Evolutionary conservation across 2,113 vertebrate species (phyloP).

Genomic region (Antechinus flavipes): DNA sequence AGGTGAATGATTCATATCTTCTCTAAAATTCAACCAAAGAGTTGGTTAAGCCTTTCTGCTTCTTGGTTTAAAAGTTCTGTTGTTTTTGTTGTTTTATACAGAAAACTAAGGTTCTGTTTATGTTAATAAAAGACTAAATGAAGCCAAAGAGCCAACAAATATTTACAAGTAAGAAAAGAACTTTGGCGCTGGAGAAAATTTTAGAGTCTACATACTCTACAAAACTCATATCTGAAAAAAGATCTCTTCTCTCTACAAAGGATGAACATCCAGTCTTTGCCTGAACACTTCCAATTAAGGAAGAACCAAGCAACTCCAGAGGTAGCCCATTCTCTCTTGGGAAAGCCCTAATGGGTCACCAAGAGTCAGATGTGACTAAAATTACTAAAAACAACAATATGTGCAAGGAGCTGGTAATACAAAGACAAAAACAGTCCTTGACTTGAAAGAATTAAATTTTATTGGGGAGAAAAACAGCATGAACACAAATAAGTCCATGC

Average conservation of each 20-base stretch:
- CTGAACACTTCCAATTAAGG: too few species aligned
- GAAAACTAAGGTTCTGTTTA: background rate
- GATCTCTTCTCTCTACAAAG: background rate
- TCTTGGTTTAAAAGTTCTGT: background rate
- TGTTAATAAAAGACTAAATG: background rate
- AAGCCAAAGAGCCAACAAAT: background rate
- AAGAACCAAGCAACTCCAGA: too few species aligned
- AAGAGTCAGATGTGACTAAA: background rate
- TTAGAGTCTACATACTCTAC: background rate
- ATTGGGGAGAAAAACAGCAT: background rate
- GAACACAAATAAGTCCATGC: background rate
- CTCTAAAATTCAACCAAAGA: background rate
- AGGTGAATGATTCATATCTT: slow-evolving; percentile 1
- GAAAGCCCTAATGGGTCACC: background rate
- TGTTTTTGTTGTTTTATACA: background rate
- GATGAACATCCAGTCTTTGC: background rate
- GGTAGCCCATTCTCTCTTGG: too few species aligned
- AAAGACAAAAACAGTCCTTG: background rate
- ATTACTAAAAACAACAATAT: background rate
- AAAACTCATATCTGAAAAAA: background rate
- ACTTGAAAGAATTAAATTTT: background rate
- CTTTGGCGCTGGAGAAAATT: background rate
- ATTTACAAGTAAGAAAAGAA: background rate
- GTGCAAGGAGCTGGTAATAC: background rate
- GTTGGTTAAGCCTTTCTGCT: background rate